These are phyloP conservation scores for Sycobia sp. DNA, from an alignment of 1,140 invertebrate species.

Conservation along the genomic window DNA sequence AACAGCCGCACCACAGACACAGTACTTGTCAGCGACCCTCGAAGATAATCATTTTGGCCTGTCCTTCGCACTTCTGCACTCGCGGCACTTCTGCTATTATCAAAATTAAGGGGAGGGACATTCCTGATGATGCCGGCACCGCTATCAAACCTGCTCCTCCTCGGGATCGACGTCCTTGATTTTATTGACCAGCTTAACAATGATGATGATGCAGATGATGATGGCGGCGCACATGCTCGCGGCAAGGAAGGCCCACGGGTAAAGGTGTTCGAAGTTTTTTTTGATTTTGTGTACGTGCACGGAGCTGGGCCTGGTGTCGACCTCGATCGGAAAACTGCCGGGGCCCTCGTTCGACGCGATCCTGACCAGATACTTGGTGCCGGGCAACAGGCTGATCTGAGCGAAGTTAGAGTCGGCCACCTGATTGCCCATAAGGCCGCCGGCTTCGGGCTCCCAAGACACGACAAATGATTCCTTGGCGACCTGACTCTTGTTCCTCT, in stretches of 20 bases:
- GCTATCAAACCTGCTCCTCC: constrained; percentile 35
- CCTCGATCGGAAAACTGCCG: constrained; percentile 56
- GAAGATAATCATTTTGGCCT: no score
- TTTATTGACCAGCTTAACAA: constrained; percentile 38
- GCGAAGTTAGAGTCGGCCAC: constrained; percentile 53
- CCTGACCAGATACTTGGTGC: constrained; percentile 54
- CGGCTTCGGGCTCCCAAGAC: constrained; percentile 56
- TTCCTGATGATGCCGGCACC: no score
- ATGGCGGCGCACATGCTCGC: constrained; percentile 38
- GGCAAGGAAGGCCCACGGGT: constrained; percentile 42
- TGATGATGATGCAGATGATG: constrained; percentile 30
- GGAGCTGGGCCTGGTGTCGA: constrained; percentile 50
- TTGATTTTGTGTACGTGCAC: constrained; percentile 45
- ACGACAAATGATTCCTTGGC: constrained; percentile 51
- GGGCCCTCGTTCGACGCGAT: constrained; percentile 56
- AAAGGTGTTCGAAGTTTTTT: constrained; percentile 42
- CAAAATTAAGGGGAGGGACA: no score
- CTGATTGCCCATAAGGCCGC: constrained; percentile 58
- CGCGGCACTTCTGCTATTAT: no score
- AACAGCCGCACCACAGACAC: no score
- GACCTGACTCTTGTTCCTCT: constrained; percentile 23
- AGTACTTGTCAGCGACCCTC: no score
- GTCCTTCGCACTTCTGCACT: no score
- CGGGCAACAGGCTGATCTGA: constrained; percentile 55
- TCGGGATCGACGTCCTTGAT: constrained; percentile 36